Base-by-base conservation (phyloP, 2,113 vertebrate species). In the human (Homo sapiens) region DNA sequence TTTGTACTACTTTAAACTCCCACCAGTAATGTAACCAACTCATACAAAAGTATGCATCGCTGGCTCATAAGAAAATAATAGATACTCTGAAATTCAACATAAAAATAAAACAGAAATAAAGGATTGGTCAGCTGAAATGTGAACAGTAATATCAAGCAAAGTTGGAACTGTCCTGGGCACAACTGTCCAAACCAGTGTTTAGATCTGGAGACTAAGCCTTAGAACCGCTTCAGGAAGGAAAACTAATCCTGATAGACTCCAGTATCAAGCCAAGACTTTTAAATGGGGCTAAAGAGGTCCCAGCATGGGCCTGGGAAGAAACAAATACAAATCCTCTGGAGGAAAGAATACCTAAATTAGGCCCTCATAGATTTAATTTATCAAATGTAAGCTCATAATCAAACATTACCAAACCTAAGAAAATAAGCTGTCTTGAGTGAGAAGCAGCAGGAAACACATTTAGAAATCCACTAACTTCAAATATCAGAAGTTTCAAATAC, bases 41-140 rank as follows among this genome's bases (percentile, higher is more conserved):
- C 68, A 81, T 48, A 87, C 18, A 92, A 82, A 89, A 93, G 4
- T 14, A 68, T 38, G 10, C 35, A 80, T 10, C 78, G 35, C n/a
- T 94, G 48, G 61, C 59, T 82, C 35, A 81, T 57, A 93, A 85
- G 50, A 48, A 87, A 96, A 23, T 66, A 93, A 92, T 64, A 88
- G 22, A 45, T 89, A 78, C 27, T 80, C 52, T 52, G 84, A 81
- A 40, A 90, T 79, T 86, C 32, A 91, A 94, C 32, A 93, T 45
- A 64, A 96, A 90, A 72, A 87, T 72, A 88, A 93, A 86, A 90
- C 30, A 38, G 66, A 83, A 93, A 89, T 75, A 75, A 75, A 81
- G 11, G 48, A 87, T 75, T 10, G 40, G 13, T 86, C 20, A 80
- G 35, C 17, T 57, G 38, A 90, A 88, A 88, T 38, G 12, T 43